A percentile compares a stretch with the other conserved stretches of the same genome.
phyloP scores from a whole-genome alignment of 2,888 invertebrate genomes.

The Entomobrya multifasciata region DNA sequence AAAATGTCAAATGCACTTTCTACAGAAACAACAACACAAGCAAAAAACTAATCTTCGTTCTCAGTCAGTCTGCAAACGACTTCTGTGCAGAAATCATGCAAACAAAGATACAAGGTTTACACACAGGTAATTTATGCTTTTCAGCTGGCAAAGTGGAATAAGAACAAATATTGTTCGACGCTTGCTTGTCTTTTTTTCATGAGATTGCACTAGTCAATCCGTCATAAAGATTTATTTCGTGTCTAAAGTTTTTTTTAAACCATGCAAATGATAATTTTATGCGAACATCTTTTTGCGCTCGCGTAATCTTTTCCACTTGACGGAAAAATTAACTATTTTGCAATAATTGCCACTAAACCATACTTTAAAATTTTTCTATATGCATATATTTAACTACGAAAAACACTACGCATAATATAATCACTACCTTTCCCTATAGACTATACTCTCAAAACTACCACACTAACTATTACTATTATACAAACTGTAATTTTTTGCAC shows the following conservation, averaged over 20 bases:
- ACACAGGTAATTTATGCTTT: too few species aligned
- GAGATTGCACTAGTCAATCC: not conserved
- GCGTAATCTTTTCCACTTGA: conserved; percentile 38
- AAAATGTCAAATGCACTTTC: conserved; percentile 39
- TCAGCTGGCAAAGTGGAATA: too few species aligned
- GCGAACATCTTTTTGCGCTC: conserved; percentile 10
- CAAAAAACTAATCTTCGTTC: not conserved
- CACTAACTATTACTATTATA: conserved; percentile 6
- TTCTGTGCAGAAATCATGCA: not conserved
- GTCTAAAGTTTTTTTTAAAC: conserved; percentile 29
- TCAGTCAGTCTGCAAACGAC: not conserved
- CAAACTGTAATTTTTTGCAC: conserved; percentile 25
- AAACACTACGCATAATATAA: not conserved
- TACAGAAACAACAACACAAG: conserved; percentile 3
- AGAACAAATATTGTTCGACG: too few species aligned
- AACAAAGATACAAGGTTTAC: not conserved
- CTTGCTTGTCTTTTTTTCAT: not conserved
- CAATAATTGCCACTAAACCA: conserved; percentile 38
- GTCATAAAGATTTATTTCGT: not conserved
- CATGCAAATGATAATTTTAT: conserved; percentile 49
- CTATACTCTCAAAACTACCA: not conserved
- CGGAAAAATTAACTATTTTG: conserved; percentile 35
- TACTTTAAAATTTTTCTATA: conserved; percentile 37
- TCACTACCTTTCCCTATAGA: not conserved
- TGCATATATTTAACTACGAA: conserved; percentile 33